Evolutionary conservation across 2,888 invertebrate genomes (phyloP).

Genomic region (Rhingia rostrata): DNA sequence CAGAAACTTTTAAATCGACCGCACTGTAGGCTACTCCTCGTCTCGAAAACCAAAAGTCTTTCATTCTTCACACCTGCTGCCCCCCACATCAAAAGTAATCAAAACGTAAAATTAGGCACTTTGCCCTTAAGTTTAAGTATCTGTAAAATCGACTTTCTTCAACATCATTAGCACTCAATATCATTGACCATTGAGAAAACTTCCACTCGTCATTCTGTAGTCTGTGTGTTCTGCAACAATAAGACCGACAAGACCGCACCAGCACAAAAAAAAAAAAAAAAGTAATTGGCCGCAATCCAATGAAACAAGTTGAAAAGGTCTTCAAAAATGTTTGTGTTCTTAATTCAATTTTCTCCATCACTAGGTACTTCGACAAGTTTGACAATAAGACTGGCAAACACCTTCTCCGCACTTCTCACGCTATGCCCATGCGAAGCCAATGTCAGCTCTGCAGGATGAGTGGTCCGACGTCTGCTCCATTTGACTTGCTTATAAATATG

Average conservation of each 20-base stretch:
- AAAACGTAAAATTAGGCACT: background rate
- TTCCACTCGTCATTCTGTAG: background rate
- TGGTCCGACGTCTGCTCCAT: background rate
- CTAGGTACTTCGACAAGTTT: constrained; percentile 36
- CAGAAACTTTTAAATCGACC: no score
- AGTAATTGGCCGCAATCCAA: constrained; percentile 54
- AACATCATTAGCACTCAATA: constrained; percentile 37
- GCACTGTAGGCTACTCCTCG: no score
- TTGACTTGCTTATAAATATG: constrained; percentile 40
- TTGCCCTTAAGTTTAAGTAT: constrained; percentile 15
- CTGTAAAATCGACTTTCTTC: constrained; percentile 49
- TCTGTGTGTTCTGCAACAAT: background rate
- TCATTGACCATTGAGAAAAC: constrained; percentile 18
- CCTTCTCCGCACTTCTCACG: constrained; percentile 9
- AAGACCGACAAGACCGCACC: background rate
- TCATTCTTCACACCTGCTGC: background rate
- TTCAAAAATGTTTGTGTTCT: constrained; percentile 31
- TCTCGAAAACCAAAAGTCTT: no score
- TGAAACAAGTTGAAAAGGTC: constrained; percentile 19
- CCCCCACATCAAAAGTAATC: background rate
- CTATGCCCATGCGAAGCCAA: background rate
- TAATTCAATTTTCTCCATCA: constrained; percentile 69
- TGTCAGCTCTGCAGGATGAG: background rate
- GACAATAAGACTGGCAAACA: constrained; percentile 41
- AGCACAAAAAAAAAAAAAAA: background rate